Evolutionary conservation across 2,113 vertebrate species (phyloP).

Genomic region (Charadrius vociferus): DNA sequence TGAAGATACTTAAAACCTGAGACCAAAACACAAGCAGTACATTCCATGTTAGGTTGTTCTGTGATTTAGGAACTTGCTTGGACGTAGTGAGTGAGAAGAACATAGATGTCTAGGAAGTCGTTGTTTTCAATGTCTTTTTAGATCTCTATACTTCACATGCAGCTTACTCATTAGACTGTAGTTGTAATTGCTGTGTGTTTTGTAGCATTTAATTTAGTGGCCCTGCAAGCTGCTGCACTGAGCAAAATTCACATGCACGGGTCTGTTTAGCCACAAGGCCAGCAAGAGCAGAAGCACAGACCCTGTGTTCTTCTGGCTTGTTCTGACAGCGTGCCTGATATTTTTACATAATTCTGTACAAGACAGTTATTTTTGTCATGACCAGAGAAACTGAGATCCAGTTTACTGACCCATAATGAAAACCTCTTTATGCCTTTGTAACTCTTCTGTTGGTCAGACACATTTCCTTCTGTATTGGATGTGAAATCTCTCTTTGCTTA

Average conservation of each 20-base stretch:
- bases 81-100: neutral
- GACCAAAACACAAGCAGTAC: neutral
- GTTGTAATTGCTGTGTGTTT: neutral
- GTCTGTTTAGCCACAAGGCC: neutral
- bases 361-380: neutral
- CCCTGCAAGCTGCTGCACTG: neutral
- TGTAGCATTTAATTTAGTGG: neutral
- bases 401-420: neutral
- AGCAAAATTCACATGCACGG: accelerated
- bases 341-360: neutral
- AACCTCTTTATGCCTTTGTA: neutral
- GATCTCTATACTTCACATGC: neutral
- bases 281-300: neutral
- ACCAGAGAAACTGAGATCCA: neutral
- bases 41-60: neutral
- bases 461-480: neutral
- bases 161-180: neutral
- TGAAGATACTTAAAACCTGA: neutral
- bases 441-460: neutral
- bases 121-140: neutral
- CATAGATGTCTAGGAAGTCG: neutral
- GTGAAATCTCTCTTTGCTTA: neutral
- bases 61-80: neutral
- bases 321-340: neutral
- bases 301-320: neutral